Evolutionary conservation across 2,888 invertebrate genomes (phyloP).

Genomic region (Cotesia congregata): DNA sequence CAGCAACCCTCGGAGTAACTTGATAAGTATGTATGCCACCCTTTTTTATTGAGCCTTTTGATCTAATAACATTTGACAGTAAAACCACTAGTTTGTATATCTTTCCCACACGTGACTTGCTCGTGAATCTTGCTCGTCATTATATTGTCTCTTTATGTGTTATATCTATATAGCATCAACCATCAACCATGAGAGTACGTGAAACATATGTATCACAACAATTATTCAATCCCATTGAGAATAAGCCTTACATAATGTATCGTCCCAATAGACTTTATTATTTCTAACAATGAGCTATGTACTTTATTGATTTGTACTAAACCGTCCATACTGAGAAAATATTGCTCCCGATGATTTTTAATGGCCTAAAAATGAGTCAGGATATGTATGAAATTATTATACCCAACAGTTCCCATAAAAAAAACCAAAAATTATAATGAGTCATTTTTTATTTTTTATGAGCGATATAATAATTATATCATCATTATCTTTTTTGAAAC

Average conservation of each 20-base stretch:
- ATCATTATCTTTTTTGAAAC: too few species aligned
- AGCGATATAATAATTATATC: too few species aligned
- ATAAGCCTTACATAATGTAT: conserved; percentile 51
- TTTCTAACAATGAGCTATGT: neutral
- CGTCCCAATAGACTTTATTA: neutral
- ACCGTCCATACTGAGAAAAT: too few species aligned
- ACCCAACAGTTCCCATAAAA: too few species aligned
- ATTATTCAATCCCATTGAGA: conserved; percentile 44
- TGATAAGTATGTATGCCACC: conserved; percentile 4
- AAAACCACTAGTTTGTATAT: conserved; percentile 50
- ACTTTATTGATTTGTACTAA: neutral
- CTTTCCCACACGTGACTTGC: conserved; percentile 57
- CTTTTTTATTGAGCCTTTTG: conserved; percentile 13
- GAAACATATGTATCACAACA: conserved; percentile 55
- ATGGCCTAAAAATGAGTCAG: too few species aligned
- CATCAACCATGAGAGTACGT: conserved; percentile 25
- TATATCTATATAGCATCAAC: neutral
- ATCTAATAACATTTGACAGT: conserved; percentile 25
- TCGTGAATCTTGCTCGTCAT: conserved; percentile 24
- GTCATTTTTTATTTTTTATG: too few species aligned
- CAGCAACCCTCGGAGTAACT: conserved; percentile 16
- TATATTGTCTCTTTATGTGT: conserved; percentile 27
- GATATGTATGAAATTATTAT: too few species aligned
- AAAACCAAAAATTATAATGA: too few species aligned
- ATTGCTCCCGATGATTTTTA: too few species aligned